Base-by-base conservation (phyloP, 2,113 vertebrate genomes). In the Amazona guildingii region DNA sequence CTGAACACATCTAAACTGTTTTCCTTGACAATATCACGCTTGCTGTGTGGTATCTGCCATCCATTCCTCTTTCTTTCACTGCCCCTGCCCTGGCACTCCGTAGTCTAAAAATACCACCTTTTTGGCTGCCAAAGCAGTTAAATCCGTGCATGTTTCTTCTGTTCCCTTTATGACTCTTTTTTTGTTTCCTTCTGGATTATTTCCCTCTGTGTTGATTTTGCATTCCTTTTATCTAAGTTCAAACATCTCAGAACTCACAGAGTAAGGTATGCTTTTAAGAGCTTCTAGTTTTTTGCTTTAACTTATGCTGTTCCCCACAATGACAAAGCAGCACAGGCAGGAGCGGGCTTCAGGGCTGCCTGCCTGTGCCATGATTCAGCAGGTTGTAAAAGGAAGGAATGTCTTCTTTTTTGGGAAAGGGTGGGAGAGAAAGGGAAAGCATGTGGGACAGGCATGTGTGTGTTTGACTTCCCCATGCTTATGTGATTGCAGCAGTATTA, bases 351-450 rank as follows among this genome's bases (percentile, higher is more conserved):
- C 66, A 63, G 59, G 67, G 90, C 91, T 94, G 94, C 93, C 94
- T 94, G 95, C 92, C 91, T 91, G 63, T 95, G 91, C 84, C 59
- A 62, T 97, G 94, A 97, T 95, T 97, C 96, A 96, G 96, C 94
- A 96, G 91, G 96, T 92, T 91, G 90, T 85, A 91, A 93, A 95
- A 80, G 82, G 87, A 96, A 97, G 62, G 90, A 95, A 92, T 91
- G 93, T 31, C 41, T 86, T 94, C 91, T 89, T 61, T 94, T 95
- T 92, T 80, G 78, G 90, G 94, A 96, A 92, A 86, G 92, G 92
- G 86, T 86, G 81, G 91, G 78, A 89, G 77, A 87, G 84, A 69
- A 83, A 75, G 35, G 57, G 27, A 29, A 91, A 52, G 62, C 77
- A 55, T 3, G 8, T 7, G 1, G 17, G 63, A 64, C 17, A 67